These are phyloP conservation scores for Chaetogeoica ovagalla DNA, from an alignment of 2,888 invertebrate species.

Conservation along the genomic window DNA sequence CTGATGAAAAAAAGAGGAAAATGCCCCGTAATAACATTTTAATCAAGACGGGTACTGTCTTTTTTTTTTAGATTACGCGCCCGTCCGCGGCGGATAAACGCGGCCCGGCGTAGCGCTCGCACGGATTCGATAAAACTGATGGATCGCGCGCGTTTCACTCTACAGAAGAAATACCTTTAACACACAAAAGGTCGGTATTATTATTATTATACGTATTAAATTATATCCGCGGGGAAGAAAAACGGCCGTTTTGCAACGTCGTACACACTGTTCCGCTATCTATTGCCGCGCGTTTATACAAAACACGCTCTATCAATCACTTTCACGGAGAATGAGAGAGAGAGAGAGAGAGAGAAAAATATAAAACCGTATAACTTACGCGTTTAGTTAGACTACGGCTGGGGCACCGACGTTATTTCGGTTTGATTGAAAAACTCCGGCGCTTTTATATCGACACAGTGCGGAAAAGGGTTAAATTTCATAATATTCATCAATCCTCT, in stretches of 20 bases:
- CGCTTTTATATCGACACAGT: background rate
- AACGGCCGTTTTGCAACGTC: slow-evolving; percentile 18
- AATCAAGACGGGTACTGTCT: slow-evolving; percentile 5
- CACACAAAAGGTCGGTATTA: slow-evolving; percentile 3
- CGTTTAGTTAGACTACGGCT: too few species aligned
- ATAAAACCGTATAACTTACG: too few species aligned
- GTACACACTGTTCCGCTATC: background rate
- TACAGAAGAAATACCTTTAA: background rate
- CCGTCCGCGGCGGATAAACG: background rate
- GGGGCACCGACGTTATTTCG: background rate
- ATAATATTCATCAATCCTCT: background rate
- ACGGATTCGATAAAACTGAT: slow-evolving; percentile 46
- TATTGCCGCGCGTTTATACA: slow-evolving; percentile 44
- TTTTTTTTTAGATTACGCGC: slow-evolving; percentile 18
- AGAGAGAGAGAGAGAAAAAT: too few species aligned
- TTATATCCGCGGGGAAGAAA: background rate
- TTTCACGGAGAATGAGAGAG: background rate
- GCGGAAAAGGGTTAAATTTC: slow-evolving; percentile 27
- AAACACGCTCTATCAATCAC: slow-evolving; percentile 50
- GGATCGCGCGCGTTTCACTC: slow-evolving; percentile 26
- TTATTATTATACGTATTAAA: background rate
- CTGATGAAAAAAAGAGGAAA: too few species aligned
- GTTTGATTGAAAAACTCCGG: slow-evolving; percentile 35
- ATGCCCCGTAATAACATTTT: slow-evolving; percentile 31
- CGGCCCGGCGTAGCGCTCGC: background rate